Conservation (phyloP, 2,113 vertebrate species). For the Butastur rufipennis region DNA sequence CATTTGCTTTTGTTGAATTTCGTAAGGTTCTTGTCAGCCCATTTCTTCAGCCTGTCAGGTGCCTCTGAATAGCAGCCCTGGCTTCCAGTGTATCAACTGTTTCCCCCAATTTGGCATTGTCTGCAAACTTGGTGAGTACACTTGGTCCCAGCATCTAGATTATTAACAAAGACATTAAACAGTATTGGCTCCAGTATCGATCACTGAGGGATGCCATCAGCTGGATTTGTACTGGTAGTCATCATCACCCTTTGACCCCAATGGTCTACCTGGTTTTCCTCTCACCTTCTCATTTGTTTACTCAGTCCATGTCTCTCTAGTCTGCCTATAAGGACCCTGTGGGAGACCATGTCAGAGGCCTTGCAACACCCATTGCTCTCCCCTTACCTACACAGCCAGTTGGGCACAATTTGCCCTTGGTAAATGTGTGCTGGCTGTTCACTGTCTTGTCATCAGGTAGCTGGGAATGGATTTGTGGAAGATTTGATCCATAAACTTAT, state of each 20-base stretch:
- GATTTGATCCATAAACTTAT: not conserved
- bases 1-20: not conserved
- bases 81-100: not conserved
- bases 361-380: not conserved
- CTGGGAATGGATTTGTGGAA: not conserved
- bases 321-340: not conserved
- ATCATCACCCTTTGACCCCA: not conserved
- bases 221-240: not conserved
- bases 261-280: not conserved
- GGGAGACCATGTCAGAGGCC: not conserved
- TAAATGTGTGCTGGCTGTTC: not conserved
- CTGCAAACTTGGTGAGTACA: not conserved
- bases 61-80: not conserved
- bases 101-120: not conserved
- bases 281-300: not conserved
- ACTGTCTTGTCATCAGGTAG: not conserved
- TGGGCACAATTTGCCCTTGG: not conserved
- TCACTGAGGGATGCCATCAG: not conserved
- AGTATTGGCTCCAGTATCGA: not conserved
- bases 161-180: not conserved
- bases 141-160: not conserved
- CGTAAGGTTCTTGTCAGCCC: not conserved
- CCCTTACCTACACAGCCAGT: not conserved
- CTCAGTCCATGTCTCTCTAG: not conserved
- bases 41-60: not conserved